Evolutionary conservation across 2,113 vertebrate species (phyloP).

Genomic region (Anas platyrhynchos): DNA sequence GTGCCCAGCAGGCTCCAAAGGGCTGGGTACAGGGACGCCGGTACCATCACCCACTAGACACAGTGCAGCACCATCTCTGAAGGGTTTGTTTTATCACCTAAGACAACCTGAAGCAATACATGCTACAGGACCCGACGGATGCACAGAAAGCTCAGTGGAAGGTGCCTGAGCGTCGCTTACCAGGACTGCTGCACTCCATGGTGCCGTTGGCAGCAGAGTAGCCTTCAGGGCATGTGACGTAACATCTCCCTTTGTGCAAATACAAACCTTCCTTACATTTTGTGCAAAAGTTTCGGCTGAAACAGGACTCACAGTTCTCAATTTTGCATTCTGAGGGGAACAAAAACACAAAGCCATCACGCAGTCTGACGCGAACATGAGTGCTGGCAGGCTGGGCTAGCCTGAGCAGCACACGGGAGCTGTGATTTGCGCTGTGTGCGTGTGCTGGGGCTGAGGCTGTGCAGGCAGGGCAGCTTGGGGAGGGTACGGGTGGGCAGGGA

Average conservation of each 20-base stretch:
- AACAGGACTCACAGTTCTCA: constrained; percentile 97
- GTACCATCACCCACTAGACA: accelerated
- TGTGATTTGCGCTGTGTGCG: background rate
- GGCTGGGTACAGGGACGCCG: background rate
- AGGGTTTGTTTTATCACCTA: background rate
- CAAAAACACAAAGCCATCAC: background rate
- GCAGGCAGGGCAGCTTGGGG: background rate
- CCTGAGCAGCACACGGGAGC: background rate
- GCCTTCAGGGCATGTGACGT: constrained; percentile 88
- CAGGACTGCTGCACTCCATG: constrained; percentile 91
- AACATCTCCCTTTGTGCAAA: constrained; percentile 95
- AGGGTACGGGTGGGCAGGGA: background rate
- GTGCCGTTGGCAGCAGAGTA: constrained; percentile 86
- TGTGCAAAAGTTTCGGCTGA: constrained; percentile 98
- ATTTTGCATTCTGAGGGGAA: constrained; percentile 93
- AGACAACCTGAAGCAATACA: background rate
- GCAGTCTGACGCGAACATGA: background rate
- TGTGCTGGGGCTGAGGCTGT: background rate
- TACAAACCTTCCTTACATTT: constrained; percentile 97
- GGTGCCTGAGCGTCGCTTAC: constrained; percentile 73
- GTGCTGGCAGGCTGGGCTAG: background rate
- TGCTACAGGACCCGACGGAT: accelerated
- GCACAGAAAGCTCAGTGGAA: accelerated
- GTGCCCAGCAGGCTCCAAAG: background rate
- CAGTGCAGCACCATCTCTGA: accelerated